These are phyloP conservation scores for Cantharis flavilabris DNA, from an alignment of 2,888 invertebrate genomes.

Conservation along the genomic window DNA sequence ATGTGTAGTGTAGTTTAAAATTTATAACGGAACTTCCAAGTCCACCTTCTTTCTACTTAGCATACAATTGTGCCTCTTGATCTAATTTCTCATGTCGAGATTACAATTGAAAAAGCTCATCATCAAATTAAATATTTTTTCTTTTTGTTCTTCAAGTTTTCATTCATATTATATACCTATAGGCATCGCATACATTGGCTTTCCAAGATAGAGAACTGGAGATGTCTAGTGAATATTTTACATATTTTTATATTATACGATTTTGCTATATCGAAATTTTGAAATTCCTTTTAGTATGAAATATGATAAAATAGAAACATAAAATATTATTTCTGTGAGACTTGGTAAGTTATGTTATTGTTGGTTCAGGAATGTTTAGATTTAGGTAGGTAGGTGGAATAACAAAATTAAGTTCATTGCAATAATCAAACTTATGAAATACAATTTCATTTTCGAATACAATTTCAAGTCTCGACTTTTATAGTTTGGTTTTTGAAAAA, in stretches of 20 bases:
- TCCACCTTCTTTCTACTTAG: conserved; percentile 12
- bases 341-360: neutral
- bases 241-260: neutral
- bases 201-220: neutral
- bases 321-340: neutral
- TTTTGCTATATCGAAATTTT: neutral
- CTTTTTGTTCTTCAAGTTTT: neutral
- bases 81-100: conserved; percentile 10
- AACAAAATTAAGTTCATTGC: neutral
- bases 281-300: neutral
- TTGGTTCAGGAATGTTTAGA: neutral
- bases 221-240: no score
- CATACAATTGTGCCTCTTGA: conserved; percentile 19
- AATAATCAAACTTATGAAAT: neutral
- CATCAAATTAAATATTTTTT: neutral
- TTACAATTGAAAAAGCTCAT: neutral
- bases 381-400: neutral
- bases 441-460: no score
- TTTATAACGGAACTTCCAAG: conserved; percentile 13
- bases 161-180: neutral
- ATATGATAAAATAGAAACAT: no score
- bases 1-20: no score
- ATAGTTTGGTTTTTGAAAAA: neutral
- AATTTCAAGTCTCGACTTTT: neutral
- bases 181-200: neutral